Conservation (phyloP, 1,140 invertebrate species). For the Listronotus oregonensis region DNA sequence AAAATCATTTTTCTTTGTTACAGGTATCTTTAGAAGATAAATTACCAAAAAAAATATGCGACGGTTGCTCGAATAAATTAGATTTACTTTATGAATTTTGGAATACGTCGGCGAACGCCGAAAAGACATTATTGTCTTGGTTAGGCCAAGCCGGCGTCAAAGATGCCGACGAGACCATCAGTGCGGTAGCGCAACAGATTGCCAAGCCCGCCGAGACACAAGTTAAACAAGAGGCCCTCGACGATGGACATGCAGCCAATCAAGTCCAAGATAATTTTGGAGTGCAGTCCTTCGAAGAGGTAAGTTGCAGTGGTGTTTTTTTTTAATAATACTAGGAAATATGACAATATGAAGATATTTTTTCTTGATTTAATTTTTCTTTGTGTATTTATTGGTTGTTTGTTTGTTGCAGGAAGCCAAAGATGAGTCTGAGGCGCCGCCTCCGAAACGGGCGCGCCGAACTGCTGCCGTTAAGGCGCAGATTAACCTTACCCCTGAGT, state of each 20-base stretch:
- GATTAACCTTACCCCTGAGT: constrained; percentile 37
- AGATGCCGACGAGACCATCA: constrained; percentile 48
- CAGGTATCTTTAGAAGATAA: constrained; percentile 63
- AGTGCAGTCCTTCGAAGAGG: constrained; percentile 23
- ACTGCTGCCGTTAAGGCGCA: constrained; percentile 45
- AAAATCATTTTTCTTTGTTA: constrained; percentile 41
- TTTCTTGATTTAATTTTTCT: constrained; percentile 1
- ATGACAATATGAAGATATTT: neutral
- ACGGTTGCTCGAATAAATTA: constrained; percentile 65
- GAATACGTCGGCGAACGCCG: constrained; percentile 62
- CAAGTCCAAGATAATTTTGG: constrained; percentile 3
- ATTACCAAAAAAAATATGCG: constrained; percentile 67
- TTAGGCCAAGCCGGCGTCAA: constrained; percentile 56
- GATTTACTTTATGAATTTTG: constrained; percentile 66
- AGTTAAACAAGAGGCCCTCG: constrained; percentile 46
- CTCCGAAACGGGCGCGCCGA: constrained; percentile 43
- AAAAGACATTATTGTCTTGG: constrained; percentile 64
- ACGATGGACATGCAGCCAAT: constrained; percentile 9
- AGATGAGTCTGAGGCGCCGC: constrained; percentile 45
- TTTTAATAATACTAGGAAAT: constrained; percentile 1
- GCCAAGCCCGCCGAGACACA: constrained; percentile 36
- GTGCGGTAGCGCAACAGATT: constrained; percentile 37
- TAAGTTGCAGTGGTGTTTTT: constrained; percentile 31
- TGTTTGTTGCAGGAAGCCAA: constrained; percentile 18
- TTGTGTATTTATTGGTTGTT: neutral